Evolutionary conservation across 2,888 invertebrate species (phyloP), one percentile per base, ranked within the genome.

Genomic region (Athripsodes cinereus): DNA sequence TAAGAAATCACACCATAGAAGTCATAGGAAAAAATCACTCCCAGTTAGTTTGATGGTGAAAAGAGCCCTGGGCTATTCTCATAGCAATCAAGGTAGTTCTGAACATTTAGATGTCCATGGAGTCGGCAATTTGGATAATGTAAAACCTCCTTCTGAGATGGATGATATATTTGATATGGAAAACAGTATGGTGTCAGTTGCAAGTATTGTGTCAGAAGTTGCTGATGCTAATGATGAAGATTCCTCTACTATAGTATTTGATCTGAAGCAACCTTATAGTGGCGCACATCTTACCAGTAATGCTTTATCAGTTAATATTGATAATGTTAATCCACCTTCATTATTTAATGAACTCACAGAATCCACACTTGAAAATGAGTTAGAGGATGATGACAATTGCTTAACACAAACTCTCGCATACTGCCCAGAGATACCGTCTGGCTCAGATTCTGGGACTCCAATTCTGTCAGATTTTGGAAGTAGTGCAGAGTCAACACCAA

Each of bases 91-190:
- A 10, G 82, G 82, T 55, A 85, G 85, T 65, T 77, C 86, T 0
- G 90, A 90, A 67, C 83, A 82, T 66, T 68, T 86, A 18, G 84
- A 84, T 66, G 81, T 80, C 61, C 80, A 72, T 51, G 76, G 78
- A 1, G 68, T 73, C 26, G 85, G 85, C 66, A 88, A 90, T 68
- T 72, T 92, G 26, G 92, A 93, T 31, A 87, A 87, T 62, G 83
- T 92, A 2, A 90, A 90, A 69, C 92, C 92, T 2, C 92, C 93
- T 0, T 90, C 91, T 0, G 81, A 87, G 63, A 86, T 92, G 85
- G 89, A 89, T 58, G 80, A 85, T 66, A 71, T 87, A 3, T 67
- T 82, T 1, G 92, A 93, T 66, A 83, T 89, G 82, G 88, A 88
- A 64, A 84, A 85, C 62, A 92, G 92, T 64, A 89, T 92, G 85